Conservation (phyloP, 1,140 invertebrate species). For the Calephelis virginiensis region DNA sequence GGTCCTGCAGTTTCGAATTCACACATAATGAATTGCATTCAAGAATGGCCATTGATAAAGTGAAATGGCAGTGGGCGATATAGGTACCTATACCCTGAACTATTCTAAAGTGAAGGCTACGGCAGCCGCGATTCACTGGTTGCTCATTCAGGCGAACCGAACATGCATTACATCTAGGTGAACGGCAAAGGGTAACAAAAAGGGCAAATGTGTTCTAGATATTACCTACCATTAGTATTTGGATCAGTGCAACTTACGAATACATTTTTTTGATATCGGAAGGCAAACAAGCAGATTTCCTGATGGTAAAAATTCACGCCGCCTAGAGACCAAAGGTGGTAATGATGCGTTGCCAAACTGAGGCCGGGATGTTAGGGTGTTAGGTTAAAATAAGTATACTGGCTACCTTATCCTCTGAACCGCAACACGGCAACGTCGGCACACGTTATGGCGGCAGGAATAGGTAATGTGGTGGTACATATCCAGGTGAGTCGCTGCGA, state of each 20-base stretch:
- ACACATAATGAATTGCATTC: slow-evolving; percentile 36
- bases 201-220: slow-evolving; percentile 40
- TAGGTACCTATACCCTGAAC: slow-evolving; percentile 38
- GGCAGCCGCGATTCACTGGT: slow-evolving; percentile 38
- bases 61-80: slow-evolving; percentile 28
- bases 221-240: slow-evolving; percentile 42
- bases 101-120: slow-evolving; percentile 38
- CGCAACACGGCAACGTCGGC: no score
- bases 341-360: no score
- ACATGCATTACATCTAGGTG: slow-evolving; percentile 50
- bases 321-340: no score
- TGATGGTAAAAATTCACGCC: no score
- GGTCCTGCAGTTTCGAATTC: slow-evolving; percentile 30
- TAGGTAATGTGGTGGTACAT: no score
- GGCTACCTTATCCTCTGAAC: no score
- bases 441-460: no score
- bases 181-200: slow-evolving; percentile 50
- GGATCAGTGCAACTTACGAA: slow-evolving; percentile 35
- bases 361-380: no score
- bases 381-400: no score
- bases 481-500: no score
- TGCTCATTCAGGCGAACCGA: slow-evolving; percentile 42
- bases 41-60: slow-evolving; percentile 36
- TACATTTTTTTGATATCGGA: no score
- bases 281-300: no score